phyloP scores from a whole-genome alignment of 2,113 vertebrate genomes.

The Rhineura floridana region DNA sequence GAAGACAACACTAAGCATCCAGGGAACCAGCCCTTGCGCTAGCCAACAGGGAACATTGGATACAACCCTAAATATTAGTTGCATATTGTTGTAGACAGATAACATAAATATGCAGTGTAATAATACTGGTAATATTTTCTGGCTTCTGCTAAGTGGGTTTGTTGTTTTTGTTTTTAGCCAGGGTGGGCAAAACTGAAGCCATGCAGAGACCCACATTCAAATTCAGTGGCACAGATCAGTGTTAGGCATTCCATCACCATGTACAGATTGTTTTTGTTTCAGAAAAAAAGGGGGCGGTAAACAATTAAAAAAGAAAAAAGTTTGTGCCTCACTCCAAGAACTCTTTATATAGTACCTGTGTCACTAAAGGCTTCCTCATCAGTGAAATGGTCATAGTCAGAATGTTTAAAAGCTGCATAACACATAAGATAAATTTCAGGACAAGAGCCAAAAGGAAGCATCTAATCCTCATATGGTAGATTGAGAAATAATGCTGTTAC shows the following conservation, averaged over 20 bases:
- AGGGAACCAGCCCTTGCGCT: neutral
- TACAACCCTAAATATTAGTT: too few relatives aligned
- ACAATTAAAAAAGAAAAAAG: neutral
- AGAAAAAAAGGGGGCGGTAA: constrained; percentile 5
- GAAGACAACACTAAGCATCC: neutral
- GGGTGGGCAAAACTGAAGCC: constrained; percentile 32
- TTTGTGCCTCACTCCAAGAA: constrained; percentile 59
- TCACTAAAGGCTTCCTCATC: constrained; percentile 81
- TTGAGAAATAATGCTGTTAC: neutral
- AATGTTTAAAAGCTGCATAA: constrained; percentile 78
- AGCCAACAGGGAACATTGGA: too few relatives aligned
- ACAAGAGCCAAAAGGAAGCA: constrained; percentile 26
- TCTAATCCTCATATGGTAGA: neutral
- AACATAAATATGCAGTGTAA: constrained; percentile 37
- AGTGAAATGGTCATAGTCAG: constrained; percentile 79
- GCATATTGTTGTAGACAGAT: too few relatives aligned
- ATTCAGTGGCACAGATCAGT: constrained; percentile 35
- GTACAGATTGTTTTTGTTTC: constrained; percentile 21
- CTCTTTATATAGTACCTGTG: constrained; percentile 68
- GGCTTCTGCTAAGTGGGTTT: constrained; percentile 20
- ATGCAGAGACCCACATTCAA: constrained; percentile 26
- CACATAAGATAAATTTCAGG: constrained; percentile 65
- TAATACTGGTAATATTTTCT: constrained; percentile 32
- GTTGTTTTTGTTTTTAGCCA: neutral
- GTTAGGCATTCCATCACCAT: constrained; percentile 47